These are phyloP conservation scores for Pristionchus arcanus DNA, from an alignment of 2,888 invertebrate species.

Conservation along the genomic window DNA sequence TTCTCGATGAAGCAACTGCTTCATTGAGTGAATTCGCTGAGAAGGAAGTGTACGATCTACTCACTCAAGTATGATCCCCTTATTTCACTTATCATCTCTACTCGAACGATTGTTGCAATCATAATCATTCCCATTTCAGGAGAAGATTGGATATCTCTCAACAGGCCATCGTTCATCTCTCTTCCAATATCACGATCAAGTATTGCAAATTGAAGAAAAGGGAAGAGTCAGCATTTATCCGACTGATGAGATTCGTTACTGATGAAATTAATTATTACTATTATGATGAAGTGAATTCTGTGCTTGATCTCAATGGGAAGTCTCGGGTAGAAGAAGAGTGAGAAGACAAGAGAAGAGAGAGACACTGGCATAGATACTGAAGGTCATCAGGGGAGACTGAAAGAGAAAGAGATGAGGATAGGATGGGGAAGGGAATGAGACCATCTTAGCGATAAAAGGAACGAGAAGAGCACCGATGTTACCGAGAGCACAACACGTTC, in stretches of 20 bases:
- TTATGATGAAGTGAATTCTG: background rate
- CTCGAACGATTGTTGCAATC: conserved; percentile 79
- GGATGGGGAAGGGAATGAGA: background rate
- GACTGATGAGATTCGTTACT: conserved; percentile 38
- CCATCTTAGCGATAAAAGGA: conserved; percentile 14
- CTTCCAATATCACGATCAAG: conserved; percentile 81
- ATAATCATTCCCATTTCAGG: conserved; percentile 71
- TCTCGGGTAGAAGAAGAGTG: conserved; percentile 36
- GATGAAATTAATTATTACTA: background rate
- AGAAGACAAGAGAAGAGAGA: background rate
- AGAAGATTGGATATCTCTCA: conserved; percentile 82
- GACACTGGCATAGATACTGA: background rate
- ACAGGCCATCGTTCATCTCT: conserved; percentile 83
- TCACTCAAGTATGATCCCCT: background rate
- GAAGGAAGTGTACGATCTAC: background rate
- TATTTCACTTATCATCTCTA: too few species aligned
- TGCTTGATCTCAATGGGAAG: background rate
- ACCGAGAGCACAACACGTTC: conserved; percentile 11
- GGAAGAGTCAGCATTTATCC: conserved; percentile 15
- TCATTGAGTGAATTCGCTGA: conserved; percentile 53
- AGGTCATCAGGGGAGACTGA: background rate
- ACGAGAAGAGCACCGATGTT: conserved; percentile 33
- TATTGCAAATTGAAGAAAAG: conserved; percentile 75
- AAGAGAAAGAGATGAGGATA: background rate
- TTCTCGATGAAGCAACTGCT: conserved; percentile 94